Conservation (phyloP, 2,113 vertebrate species). For the Amblyornis subalaris region DNA sequence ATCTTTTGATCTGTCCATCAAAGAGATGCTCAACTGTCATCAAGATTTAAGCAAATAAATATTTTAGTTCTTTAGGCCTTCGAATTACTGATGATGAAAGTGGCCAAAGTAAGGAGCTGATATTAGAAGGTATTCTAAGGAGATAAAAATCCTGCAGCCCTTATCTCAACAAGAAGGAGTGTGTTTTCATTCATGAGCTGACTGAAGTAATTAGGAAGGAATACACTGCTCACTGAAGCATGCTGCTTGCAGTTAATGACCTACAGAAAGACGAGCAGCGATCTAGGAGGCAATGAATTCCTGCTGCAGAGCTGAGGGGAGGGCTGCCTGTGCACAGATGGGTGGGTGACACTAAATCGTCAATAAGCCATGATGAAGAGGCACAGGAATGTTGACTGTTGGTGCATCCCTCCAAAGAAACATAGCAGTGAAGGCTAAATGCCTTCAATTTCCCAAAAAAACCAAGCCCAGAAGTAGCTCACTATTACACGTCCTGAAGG, state of each 20-base stretch:
- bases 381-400: background rate
- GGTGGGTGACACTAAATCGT: background rate
- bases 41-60: background rate
- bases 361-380: background rate
- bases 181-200: background rate
- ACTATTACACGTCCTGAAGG: background rate
- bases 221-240: background rate
- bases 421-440: background rate
- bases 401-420: background rate
- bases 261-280: background rate
- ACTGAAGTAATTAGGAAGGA: conserved; percentile 1
- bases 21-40: background rate
- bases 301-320: background rate
- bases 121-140: background rate
- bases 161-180: background rate
- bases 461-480: background rate
- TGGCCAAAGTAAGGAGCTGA: background rate
- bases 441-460: background rate
- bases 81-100: background rate
- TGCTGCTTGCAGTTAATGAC: background rate
- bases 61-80: background rate
- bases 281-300: background rate
- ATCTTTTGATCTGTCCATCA: background rate
- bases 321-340: background rate
- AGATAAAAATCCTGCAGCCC: background rate